Percentiles rank a stretch among this genome's conserved stretches.
Conservation (phyloP, 92 coral and sea anemone species). For the Meandrina meandrites region DNA sequence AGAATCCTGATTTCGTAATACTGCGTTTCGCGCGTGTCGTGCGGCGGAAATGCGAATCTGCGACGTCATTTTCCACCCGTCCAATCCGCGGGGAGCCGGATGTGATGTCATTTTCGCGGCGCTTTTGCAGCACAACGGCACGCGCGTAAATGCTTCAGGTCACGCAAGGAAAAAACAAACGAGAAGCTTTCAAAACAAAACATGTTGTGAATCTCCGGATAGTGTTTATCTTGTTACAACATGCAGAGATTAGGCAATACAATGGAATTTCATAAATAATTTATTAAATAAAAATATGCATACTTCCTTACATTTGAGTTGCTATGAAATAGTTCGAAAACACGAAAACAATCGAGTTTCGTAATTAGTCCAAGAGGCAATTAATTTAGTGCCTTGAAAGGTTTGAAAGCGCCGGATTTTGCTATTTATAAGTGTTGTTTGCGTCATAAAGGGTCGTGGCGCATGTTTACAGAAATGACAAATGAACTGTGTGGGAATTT, state of each 20-base stretch:
- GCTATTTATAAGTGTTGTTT: background rate
- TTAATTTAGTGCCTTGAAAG: background rate
- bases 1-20: no score
- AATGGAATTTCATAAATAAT: constrained; percentile 20
- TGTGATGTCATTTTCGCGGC: constrained; percentile 3
- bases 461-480: background rate
- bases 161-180: constrained; percentile 5
- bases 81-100: background rate
- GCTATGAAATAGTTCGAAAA: constrained; percentile 4
- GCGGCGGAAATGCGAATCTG: background rate
- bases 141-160: background rate
- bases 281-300: constrained; percentile 23
- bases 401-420: background rate
- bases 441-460: background rate
- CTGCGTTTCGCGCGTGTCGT: background rate
- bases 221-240: background rate
- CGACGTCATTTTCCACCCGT: background rate
- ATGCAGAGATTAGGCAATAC: background rate
- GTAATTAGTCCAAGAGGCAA: constrained; percentile 19
- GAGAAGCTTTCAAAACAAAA: background rate
- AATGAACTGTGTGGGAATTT: background rate
- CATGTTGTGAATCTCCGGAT: background rate
- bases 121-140: background rate
- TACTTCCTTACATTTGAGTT: background rate
- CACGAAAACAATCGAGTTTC: constrained; percentile 28